Conservation (phyloP, 1,140 invertebrate species). For the Orchestia grillus region DNA sequence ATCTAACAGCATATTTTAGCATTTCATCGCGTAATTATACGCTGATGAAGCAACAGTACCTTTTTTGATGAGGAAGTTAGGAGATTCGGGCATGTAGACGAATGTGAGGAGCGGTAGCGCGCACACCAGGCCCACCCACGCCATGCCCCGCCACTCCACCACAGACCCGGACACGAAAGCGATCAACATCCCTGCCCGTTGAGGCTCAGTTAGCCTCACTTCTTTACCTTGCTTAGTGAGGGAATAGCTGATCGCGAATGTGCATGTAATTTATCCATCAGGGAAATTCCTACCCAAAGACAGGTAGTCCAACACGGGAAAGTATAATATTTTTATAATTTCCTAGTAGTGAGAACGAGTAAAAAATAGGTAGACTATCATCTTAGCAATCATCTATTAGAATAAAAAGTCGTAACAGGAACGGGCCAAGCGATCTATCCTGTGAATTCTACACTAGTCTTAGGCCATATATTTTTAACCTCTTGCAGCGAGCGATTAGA, state of each 20-base stretch:
- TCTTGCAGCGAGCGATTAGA: not conserved
- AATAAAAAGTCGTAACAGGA: no score
- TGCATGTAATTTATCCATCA: not conserved
- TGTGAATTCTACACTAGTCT: not conserved
- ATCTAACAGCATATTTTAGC: no score
- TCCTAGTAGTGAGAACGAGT: not conserved
- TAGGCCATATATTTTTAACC: not conserved
- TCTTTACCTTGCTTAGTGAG: not conserved
- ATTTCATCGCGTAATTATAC: not conserved
- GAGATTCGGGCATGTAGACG: not conserved
- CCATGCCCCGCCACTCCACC: slow-evolving; percentile 33
- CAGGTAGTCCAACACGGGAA: not conserved
- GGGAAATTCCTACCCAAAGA: not conserved
- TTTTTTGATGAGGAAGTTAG: slow-evolving; percentile 46
- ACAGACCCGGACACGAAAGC: slow-evolving; percentile 20
- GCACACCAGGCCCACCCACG: not conserved
- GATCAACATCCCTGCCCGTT: not conserved
- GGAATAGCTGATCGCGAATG: not conserved
- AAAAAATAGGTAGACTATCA: not conserved
- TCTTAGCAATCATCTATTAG: no score
- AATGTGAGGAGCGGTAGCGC: not conserved
- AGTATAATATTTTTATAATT: not conserved
- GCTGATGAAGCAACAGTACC: not conserved
- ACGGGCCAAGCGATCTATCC: no score
- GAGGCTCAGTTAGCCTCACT: not conserved